Evolutionary conservation across 2,888 invertebrate species (phyloP).

Genomic region (Aphelenchoides bicaudatus): DNA sequence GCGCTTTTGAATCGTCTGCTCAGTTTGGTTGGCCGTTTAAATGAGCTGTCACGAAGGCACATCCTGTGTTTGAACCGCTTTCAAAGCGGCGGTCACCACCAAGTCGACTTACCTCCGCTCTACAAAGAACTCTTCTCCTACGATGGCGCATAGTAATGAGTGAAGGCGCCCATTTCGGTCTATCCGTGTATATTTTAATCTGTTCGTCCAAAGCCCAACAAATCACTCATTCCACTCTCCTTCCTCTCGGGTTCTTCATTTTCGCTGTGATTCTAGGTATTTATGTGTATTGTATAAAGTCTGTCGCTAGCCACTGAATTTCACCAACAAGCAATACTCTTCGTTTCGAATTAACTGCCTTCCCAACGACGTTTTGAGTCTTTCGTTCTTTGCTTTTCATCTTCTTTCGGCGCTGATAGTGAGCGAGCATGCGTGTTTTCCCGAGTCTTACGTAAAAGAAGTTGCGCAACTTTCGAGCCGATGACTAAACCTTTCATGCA

Average conservation of each 20-base stretch:
- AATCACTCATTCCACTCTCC: too few species aligned
- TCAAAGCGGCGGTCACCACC: constrained; percentile 15
- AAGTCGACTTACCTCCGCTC: constrained; percentile 41
- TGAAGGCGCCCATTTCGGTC: constrained; percentile 16
- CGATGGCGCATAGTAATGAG: constrained; percentile 15
- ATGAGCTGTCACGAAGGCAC: constrained; percentile 12
- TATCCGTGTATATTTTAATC: not conserved
- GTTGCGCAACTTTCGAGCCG: too few species aligned
- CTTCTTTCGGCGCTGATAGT: too few species aligned
- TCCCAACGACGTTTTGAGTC: too few species aligned
- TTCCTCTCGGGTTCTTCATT: constrained; percentile 10
- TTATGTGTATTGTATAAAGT: too few species aligned
- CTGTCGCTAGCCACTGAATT: too few species aligned
- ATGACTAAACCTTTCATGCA: too few species aligned
- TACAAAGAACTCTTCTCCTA: constrained; percentile 51
- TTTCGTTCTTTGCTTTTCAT: too few species aligned
- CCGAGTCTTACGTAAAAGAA: too few species aligned
- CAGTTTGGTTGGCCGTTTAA: constrained; percentile 1
- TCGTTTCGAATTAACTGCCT: too few species aligned
- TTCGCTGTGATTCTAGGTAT: not conserved
- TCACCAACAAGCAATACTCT: too few species aligned
- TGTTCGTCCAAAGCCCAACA: not conserved
- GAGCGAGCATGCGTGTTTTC: too few species aligned
- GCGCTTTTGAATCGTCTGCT: constrained; percentile 17
- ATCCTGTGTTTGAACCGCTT: constrained; percentile 2